Evolutionary conservation across 1,140 invertebrate species (phyloP), one percentile per base, ranked within the genome.

Genomic region (Himalopsyche phryganea): DNA sequence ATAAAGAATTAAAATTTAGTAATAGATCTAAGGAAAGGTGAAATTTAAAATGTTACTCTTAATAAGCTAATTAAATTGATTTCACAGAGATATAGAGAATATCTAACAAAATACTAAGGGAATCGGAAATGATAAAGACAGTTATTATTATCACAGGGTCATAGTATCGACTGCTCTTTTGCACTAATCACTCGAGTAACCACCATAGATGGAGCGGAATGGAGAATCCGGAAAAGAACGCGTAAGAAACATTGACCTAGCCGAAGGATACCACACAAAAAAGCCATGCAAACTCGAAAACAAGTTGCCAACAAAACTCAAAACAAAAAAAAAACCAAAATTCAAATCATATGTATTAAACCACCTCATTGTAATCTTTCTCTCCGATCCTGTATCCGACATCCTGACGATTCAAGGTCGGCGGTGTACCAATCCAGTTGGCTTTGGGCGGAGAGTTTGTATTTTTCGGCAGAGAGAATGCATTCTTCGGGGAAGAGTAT

Each of bases 191-290:
- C 23, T 5, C 9, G 9, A 28, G 9, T 28, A 9, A 51, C 32
- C 19, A 64, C 49, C 61, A 28, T 33, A 48, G 44, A 50, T 61
- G 33, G 46, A 46, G 44, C 10, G 57, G 54, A 60, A 49, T n/a
- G n/a, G 23, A 13, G 23, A 55, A 52, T 10, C 9, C 52, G 14
- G 41, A 6, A 60, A 50, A 18, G 36, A 42, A 14, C 48, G 41
- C 51, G 15, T 36, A 23, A 7, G n/a, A n/a, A n/a, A n/a, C n/a
- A 28, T 28, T 28, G 23, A 28, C 23, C 23, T 28, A 28, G 9
- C 23, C 23, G 23, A 28, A 28, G 23, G 9, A 28, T 28, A 28
- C 23, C 23, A 28, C 23, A 28, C 23, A 28, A 28, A 28, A n/a
- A 28, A 28, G 23, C 23, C 23, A 28, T 28, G 23, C 23, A 28